Conservation (phyloP, 1,140 invertebrate species). For the Drosophila kikkawai region DNA sequence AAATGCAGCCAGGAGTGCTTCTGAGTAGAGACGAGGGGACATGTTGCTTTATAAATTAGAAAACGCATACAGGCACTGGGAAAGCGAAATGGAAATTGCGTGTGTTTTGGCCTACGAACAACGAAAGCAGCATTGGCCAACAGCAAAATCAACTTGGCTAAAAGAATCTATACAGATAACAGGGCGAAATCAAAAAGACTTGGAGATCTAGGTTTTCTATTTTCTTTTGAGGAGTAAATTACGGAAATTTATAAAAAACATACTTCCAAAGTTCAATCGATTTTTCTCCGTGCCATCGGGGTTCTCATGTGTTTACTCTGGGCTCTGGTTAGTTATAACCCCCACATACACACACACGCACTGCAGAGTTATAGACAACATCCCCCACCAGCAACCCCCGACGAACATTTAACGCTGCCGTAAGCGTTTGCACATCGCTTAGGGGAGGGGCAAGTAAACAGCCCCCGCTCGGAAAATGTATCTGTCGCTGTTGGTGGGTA, state of each 20-base stretch:
- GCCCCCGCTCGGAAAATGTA: constrained; percentile 35
- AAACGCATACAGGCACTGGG: constrained; percentile 44
- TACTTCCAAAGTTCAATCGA: not conserved
- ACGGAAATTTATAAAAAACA: too few species aligned
- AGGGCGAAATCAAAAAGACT: not conserved
- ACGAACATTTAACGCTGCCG: constrained; percentile 67
- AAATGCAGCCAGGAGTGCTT: constrained; percentile 58
- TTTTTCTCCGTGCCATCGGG: constrained; percentile 19
- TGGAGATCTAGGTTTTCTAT: too few species aligned
- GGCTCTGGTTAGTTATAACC: constrained; percentile 57
- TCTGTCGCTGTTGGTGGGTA: constrained; percentile 45
- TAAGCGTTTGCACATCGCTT: constrained; percentile 45
- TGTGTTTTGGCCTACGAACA: constrained; percentile 58
- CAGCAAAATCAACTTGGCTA: constrained; percentile 40
- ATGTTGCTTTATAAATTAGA: constrained; percentile 74
- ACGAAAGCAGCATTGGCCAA: constrained; percentile 13
- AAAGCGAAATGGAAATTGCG: constrained; percentile 72
- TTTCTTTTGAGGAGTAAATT: not conserved
- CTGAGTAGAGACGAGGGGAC: constrained; percentile 25
- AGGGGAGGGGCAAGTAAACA: constrained; percentile 22
- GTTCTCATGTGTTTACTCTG: constrained; percentile 50
- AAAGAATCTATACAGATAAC: constrained; percentile 13
- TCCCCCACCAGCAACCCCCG: constrained; percentile 23
- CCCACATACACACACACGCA: constrained; percentile 12
- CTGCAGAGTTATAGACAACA: constrained; percentile 23